A percentile compares a stretch with the other conserved stretches of the same genome.
phyloP scores from a whole-genome alignment of 2,888 invertebrate species.

The Macrophya alboannulata region DNA sequence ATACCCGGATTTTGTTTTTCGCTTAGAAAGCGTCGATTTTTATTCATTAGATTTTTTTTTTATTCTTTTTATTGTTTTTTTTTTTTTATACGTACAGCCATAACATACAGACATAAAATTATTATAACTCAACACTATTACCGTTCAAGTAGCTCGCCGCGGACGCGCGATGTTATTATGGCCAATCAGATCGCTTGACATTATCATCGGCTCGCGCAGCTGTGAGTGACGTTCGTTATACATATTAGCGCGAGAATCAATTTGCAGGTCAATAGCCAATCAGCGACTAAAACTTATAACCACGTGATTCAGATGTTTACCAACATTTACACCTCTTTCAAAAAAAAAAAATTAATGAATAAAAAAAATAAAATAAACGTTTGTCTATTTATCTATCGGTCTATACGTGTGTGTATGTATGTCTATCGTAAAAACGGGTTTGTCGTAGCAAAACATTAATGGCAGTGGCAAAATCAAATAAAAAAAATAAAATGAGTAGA shows the following conservation, averaged over 20 bases:
- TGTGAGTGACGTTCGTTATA: not conserved
- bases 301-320: not conserved
- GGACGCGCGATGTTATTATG: constrained; percentile 34
- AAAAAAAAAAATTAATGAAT: no score
- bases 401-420: not conserved
- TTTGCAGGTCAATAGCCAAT: not conserved
- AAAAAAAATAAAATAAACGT: not conserved
- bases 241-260: constrained; percentile 12
- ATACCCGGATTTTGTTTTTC: not conserved
- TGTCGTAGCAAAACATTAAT: not conserved
- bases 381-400: not conserved
- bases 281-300: not conserved
- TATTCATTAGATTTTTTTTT: not conserved
- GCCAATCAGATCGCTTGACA: constrained; percentile 21
- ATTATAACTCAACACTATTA: not conserved
- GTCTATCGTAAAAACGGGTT: not conserved
- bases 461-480: not conserved
- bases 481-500: no score
- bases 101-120: not conserved
- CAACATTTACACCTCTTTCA: not conserved
- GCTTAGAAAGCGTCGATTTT: not conserved
- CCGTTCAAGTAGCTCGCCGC: not conserved
- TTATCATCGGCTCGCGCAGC: constrained; percentile 11
- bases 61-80: not conserved
- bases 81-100: not conserved